Evolutionary conservation across 2,888 invertebrate species (phyloP), one percentile per base, ranked within the genome.

Genomic region (Smittia aterrima): DNA sequence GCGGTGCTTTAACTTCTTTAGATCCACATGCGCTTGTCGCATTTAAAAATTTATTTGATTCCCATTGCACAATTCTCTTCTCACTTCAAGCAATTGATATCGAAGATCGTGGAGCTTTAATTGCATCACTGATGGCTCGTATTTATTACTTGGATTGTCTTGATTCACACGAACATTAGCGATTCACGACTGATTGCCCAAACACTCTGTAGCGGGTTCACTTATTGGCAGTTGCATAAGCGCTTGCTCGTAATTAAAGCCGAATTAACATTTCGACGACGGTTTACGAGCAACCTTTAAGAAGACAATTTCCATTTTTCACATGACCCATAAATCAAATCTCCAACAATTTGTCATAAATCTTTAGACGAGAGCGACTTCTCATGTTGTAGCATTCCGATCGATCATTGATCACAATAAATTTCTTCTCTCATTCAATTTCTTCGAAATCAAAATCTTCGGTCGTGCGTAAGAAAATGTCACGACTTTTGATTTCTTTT

Each of bases 281-380:
- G 53, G n/a, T 3, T n/a, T 16, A 18, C 9, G 22, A 58, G 9
- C 22, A 58, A 22, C 9, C 9, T 58, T 58, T 58, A 58, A n/a
- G 22, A n/a, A 4, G 3, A n/a, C 3, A 47, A 58, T 58, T 58
- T 47, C 32, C 47, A 47, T 32, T 58, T n/a, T 67, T 67, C 67
- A 41, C 38, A 22, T 40, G 67, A 27, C 40, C 40, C 67, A 67
- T 67, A 67, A 67, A 67, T 67, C 40, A 67, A 67, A 41, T 22
- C 18, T 7, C 67, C 4, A 40, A 67, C 41, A 67, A 67, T 67
- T 67, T 67, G 67, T 67, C 67, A 67, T 67, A 18, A 38, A 7
- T 41, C 11, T 16, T 6, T 16, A 47, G 38, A 11, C 38, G 11
- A 38, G 7, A 47, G 18, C 22, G 20, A 58, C 18, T 22, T 47